phyloP scores from a whole-genome alignment of 2,888 invertebrate species.

The Oxycera nigricornis region DNA sequence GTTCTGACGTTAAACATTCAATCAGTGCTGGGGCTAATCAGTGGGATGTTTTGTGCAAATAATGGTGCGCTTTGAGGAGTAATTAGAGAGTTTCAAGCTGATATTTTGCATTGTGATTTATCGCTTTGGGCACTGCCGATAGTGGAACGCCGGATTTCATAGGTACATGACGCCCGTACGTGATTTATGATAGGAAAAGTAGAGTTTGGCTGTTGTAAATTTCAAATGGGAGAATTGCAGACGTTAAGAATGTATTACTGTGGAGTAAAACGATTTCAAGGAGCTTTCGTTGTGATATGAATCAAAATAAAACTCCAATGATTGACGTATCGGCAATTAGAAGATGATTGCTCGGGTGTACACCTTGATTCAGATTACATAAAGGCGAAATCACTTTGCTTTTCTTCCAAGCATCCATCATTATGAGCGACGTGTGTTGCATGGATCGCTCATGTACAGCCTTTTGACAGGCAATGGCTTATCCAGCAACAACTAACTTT shows the following conservation, averaged over 20 bases:
- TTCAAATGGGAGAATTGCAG: background rate
- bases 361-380: too few species aligned
- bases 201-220: background rate
- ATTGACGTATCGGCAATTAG: background rate
- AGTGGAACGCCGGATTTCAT: background rate
- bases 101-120: constrained; percentile 22
- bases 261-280: background rate
- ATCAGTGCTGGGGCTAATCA: constrained; percentile 16
- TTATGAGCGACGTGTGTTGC: background rate
- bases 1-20: constrained; percentile 30
- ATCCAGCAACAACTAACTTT: too few species aligned
- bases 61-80: constrained; percentile 1
- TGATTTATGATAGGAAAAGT: constrained; percentile 10
- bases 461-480: too few species aligned
- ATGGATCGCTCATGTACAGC: background rate
- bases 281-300: background rate
- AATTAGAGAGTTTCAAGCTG: background rate
- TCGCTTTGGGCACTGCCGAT: constrained; percentile 3
- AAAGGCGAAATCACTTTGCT: too few species aligned
- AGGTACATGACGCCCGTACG: background rate
- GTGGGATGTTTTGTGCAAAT: constrained; percentile 28
- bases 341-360: too few species aligned
- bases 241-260: background rate
- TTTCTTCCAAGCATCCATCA: too few species aligned
- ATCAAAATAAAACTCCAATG: background rate